These are phyloP conservation scores for Goniozus legneri DNA, from an alignment of 1,140 invertebrate genomes.

Conservation along the genomic window DNA sequence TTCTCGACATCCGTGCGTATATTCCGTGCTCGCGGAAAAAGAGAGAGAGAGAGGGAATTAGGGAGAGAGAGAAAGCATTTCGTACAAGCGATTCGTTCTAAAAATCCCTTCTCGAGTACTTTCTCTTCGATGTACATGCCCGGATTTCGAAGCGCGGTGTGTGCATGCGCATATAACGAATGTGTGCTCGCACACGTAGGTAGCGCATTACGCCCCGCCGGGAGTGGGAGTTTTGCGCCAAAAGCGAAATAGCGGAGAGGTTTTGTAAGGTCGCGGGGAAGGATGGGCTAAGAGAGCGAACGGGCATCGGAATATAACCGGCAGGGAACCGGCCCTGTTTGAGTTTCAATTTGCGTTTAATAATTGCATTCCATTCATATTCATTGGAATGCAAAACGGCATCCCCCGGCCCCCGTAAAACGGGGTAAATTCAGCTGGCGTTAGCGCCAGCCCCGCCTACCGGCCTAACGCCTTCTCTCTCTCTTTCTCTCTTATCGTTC, in stretches of 20 bases:
- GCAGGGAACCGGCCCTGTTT: constrained; percentile 27
- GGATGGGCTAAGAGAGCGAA: not conserved
- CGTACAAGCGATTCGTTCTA: not conserved
- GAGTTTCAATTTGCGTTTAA: constrained; percentile 40
- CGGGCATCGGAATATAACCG: no score
- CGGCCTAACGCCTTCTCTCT: not conserved
- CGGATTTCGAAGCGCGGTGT: constrained; percentile 1
- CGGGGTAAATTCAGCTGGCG: constrained; percentile 19
- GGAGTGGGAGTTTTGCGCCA: no score
- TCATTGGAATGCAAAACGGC: constrained; percentile 39
- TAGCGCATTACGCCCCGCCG: no score
- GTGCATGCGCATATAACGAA: not conserved
- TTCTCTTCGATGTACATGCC: not conserved
- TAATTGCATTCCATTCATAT: constrained; percentile 42
- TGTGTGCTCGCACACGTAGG: not conserved
- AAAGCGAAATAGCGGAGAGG: no score
- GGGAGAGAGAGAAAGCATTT: not conserved
- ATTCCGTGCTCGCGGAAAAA: not conserved
- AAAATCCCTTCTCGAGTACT: constrained; percentile 13
- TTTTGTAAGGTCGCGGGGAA: not conserved
- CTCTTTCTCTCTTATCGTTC: not conserved
- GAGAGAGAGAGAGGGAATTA: not conserved
- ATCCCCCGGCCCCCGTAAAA: no score
- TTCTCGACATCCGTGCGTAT: no score
- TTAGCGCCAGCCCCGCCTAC: not conserved